Base-by-base conservation (phyloP, 30 jellyfish, hydroid and myxozoan genomes). In the Euphysa ruthae region DNA sequence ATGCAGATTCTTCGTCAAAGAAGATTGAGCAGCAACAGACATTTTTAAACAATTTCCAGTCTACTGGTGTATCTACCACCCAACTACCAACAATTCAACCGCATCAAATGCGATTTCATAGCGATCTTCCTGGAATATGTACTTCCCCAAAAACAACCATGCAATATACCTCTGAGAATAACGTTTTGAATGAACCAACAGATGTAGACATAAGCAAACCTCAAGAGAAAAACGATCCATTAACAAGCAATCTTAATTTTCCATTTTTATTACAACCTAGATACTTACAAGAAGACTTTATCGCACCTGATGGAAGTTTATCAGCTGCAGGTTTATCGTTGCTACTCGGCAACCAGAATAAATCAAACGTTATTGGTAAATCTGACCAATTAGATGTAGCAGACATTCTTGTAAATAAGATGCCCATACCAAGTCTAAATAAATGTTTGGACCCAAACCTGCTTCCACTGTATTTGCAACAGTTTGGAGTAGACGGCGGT, bases 341-440 rank as follows among this genome's bases (percentile, higher is more conserved):
- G 22, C 35, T 68, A 28, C 29, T 68, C 8, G 74, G 69, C 80
- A 68, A 68, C 69, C 80, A 68, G 29, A 8, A 35, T 13, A 68
- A 68, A 8, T 24, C 29, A 43, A 58, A 26, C 20, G 28, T 33
- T 15, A 29, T 85, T 64, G 96, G 83, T 33, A 86, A 86, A 69
- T 81, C 94, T 13, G 96, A 86, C 61, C 69, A 20, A 18, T 73
- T 78, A 0, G 96, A 86, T 69, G 94, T 86, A 16, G 96, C 96
- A 10, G 96, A 86, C 69, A 86, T 86, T 29, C 83, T 86, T 7
- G 94, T 86, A 4, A 86, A 86, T 68, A 86, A 86, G 34, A 86
- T 86, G 96, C 96, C 96, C 16, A 86, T 86, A 3, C 96, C 96
- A 12, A 86, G 96, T 63, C 71, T 78, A 10, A 85, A 73, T 35